phyloP scores from a whole-genome alignment of 2,113 vertebrate genomes.

The Syngnathus scovelli region DNA sequence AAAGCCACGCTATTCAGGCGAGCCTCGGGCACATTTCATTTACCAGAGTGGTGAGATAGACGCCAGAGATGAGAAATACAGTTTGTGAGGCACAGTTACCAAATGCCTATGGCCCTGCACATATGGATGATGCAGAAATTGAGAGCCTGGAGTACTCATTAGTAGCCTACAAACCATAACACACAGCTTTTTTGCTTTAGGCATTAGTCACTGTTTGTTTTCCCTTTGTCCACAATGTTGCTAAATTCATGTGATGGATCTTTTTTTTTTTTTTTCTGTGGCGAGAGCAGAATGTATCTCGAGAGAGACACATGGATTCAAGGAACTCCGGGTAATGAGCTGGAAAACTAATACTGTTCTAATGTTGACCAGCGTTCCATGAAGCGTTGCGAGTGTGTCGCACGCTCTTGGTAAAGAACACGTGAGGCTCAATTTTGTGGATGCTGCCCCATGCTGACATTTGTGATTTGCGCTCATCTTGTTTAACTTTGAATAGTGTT shows the following conservation, averaged over 20 bases:
- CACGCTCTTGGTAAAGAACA: constrained; percentile 28
- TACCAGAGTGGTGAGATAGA: constrained; percentile 17
- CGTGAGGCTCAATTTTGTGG: constrained; percentile 18
- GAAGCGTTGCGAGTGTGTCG: constrained; percentile 23
- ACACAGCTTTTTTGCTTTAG: constrained; percentile 20
- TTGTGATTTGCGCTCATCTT: constrained; percentile 6
- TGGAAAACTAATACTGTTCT: constrained; percentile 41
- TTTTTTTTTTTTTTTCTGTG: constrained; percentile 20
- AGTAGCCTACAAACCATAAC: constrained; percentile 25
- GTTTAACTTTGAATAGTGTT: constrained; percentile 20
- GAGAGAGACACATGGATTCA: constrained; percentile 7
- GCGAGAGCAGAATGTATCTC: constrained; percentile 17
- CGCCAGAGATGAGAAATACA: constrained; percentile 21
- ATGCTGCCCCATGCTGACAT: constrained; percentile 10
- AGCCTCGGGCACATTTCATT: constrained; percentile 26
- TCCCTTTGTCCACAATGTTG: constrained; percentile 28
- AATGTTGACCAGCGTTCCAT: constrained; percentile 21
- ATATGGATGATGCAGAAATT: constrained; percentile 32
- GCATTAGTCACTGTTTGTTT: constrained; percentile 30
- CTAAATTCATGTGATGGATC: constrained; percentile 26
- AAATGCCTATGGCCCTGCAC: constrained; percentile 29
- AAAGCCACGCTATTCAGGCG: constrained; percentile 17
- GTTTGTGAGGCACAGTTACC: constrained; percentile 15
- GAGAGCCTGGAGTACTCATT: constrained; percentile 36
- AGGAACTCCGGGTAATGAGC: constrained; percentile 40